Base-by-base conservation (phyloP, 2,113 vertebrate species). In the Ranitomeya variabilis region DNA sequence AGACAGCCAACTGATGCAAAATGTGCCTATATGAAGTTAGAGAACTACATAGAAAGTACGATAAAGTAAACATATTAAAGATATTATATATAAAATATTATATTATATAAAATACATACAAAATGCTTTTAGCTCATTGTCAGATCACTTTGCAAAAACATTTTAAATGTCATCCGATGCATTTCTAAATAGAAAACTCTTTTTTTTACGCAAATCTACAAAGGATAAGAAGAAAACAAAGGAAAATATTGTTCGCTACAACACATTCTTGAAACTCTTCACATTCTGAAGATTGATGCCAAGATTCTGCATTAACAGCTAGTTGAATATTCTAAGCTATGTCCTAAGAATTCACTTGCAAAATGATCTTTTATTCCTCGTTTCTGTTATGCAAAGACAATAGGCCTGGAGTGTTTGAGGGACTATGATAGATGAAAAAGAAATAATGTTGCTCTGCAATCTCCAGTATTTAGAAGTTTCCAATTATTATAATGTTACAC, bases 221-320 rank as follows among this genome's bases (percentile, higher is more conserved):
- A 26, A 86, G 60, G 37, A 64, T 16, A 67, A 66, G 71, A 11
- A 55, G 23, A 21, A 81, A 76, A 81, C 78, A 83, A 87, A 60
- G 51, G 62, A 62, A 79, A 64, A 52, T 76, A 88, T 60, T 88
- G 87, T 88, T 52, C 64, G 21, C 21, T 21, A 15, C n/a, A 87
- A 73, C 62, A 45, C 80, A 88, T 88, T 88, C 80, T 73, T 83
- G 19, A 76, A 74, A 64, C 80, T 64, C 80, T 60, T 88, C 54
- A 62, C 80, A 88, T 88, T 83, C 87, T 76, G 6, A 69, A 51
- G 54, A 45, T 23, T 60, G 7, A 23, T 83, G 79, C 57, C 87
- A 88, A 76, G 59, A 57, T 73, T 82, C 15, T 54, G 13, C 37
- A 60, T 16, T 26, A 88, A 83, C 54, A 31, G 37, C 19, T n/a